Conservation (phyloP, 2,113 vertebrate species). For the Tragelaphus strepsiceros region DNA sequence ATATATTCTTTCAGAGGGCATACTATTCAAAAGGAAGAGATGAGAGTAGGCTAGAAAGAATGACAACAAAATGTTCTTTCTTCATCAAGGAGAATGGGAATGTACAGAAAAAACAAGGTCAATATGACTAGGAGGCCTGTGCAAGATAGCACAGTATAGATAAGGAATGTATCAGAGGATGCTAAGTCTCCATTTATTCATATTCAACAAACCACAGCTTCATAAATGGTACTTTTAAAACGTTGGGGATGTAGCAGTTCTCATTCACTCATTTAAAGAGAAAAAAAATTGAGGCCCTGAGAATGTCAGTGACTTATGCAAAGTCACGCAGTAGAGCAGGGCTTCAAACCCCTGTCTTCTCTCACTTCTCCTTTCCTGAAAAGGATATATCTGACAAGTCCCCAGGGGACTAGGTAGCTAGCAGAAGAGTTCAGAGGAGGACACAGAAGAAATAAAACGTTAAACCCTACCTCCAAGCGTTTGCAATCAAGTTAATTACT, state of each 20-base stretch:
- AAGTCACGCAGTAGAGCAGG: not conserved
- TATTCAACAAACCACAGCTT: not conserved
- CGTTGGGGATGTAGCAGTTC: not conserved
- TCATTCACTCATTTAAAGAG: not conserved
- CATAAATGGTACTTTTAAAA: not conserved
- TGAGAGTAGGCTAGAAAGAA: not conserved
- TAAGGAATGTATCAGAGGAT: not conserved
- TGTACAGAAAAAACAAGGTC: not conserved
- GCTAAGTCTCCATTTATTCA: not conserved
- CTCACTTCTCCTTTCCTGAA: constrained; percentile 51
- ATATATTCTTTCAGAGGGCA: not conserved
- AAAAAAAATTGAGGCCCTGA: not conserved
- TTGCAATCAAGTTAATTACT: constrained; percentile 11
- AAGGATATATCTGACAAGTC: not conserved
- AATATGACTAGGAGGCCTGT: not conserved
- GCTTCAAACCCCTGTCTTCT: not conserved
- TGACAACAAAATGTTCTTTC: not conserved
- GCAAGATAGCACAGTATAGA: not conserved
- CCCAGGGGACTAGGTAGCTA: constrained; percentile 9
- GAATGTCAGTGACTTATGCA: not conserved
- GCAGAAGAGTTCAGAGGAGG: constrained; percentile 12
- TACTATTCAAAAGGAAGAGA: not conserved
- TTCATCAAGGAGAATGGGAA: not conserved
- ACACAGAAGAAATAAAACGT: constrained; percentile 6
- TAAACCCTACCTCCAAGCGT: not conserved